Conservation (phyloP, 2,113 vertebrate species). For the Martes martes region DNA sequence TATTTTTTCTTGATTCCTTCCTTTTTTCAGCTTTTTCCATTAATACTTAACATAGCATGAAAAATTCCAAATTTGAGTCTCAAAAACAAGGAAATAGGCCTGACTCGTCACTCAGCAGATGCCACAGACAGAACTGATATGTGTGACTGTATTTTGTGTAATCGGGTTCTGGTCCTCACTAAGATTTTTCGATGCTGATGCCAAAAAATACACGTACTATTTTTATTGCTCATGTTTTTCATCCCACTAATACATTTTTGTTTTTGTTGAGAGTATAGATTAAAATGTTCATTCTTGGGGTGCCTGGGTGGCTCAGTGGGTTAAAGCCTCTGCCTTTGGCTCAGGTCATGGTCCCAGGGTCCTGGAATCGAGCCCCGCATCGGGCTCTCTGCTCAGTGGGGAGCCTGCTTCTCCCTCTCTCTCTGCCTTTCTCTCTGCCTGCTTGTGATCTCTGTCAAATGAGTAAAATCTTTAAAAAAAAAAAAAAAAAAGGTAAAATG, state of each 20-base stretch:
- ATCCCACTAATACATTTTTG: neutral
- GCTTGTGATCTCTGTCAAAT: too few species aligned
- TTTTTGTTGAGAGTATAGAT: neutral
- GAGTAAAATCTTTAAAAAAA: too few species aligned
- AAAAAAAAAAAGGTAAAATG: neutral
- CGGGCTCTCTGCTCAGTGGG: accelerated
- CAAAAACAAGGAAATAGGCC: neutral
- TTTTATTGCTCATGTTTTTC: neutral
- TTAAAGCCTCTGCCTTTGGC: too few species aligned
- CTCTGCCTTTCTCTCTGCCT: too few species aligned
- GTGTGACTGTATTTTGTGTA: neutral
- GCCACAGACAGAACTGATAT: accelerated
- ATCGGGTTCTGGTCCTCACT: neutral
- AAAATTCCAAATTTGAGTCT: neutral
- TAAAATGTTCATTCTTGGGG: neutral
- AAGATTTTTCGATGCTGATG: neutral
- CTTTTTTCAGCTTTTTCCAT: neutral
- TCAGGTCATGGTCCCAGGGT: too few species aligned
- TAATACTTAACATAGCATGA: neutral
- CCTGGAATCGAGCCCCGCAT: too few species aligned
- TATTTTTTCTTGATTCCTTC: too few species aligned
- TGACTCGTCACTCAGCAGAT: neutral
- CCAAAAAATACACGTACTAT: too few species aligned
- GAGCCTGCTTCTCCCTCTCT: too few species aligned
- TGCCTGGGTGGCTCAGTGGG: too few species aligned